Evolutionary conservation across 2,888 invertebrate genomes (phyloP).

Genomic region (Zaprionus bogoriensis): DNA sequence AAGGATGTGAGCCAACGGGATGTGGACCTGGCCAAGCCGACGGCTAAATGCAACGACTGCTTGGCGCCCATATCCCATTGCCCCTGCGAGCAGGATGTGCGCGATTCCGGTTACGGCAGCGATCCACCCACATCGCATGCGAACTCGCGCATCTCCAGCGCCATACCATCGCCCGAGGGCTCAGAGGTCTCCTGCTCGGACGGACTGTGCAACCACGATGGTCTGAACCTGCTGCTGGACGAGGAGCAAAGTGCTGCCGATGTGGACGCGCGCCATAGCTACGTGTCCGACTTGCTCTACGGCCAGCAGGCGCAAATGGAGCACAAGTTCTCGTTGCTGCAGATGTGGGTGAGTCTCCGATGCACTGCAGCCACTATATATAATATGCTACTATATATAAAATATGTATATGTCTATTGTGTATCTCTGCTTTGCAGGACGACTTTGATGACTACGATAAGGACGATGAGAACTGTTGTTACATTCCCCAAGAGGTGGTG

Average conservation of each 20-base stretch:
- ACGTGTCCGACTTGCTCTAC: slow-evolving; percentile 50
- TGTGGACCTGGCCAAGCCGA: slow-evolving; percentile 33
- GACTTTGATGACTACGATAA: slow-evolving; percentile 90
- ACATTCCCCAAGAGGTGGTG: slow-evolving; percentile 94
- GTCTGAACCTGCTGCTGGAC: slow-evolving; percentile 76
- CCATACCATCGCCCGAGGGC: slow-evolving; percentile 93
- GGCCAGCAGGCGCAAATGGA: slow-evolving; percentile 54
- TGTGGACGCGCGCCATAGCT: slow-evolving; percentile 47
- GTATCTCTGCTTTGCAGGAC: slow-evolving; percentile 84
- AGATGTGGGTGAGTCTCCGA: slow-evolving; percentile 71
- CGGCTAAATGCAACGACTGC: slow-evolving; percentile 77
- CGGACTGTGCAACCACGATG: slow-evolving; percentile 89
- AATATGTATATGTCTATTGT: not conserved
- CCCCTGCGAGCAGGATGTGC: slow-evolving; percentile 84
- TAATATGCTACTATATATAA: too few species aligned
- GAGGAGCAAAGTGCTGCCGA: slow-evolving; percentile 69
- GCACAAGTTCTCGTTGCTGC: slow-evolving; percentile 66
- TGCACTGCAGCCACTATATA: too few species aligned
- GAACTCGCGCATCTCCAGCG: slow-evolving; percentile 88
- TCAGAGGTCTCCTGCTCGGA: slow-evolving; percentile 95
- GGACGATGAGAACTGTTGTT: slow-evolving; percentile 89
- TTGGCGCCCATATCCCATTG: slow-evolving; percentile 73
- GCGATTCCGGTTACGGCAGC: slow-evolving; percentile 94
- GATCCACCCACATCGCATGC: slow-evolving; percentile 85
- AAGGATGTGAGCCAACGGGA: slow-evolving; percentile 44